Conservation (phyloP, 2,888 invertebrate genomes). For the Nymphalis polychloros region DNA sequence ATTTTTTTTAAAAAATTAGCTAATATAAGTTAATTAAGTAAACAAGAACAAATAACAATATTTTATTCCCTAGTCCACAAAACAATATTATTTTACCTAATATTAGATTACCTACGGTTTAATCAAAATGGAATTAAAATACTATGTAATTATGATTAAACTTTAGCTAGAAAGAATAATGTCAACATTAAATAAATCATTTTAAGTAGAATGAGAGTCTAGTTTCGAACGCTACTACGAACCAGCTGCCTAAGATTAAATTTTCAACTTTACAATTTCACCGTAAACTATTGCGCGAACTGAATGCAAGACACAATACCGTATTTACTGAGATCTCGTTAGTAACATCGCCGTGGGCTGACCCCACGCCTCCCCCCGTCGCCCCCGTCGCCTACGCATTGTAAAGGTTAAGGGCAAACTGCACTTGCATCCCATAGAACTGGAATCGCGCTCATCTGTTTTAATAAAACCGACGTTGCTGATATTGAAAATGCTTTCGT, state of each 20-base stretch:
- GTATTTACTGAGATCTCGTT: constrained; percentile 68
- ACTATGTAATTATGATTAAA: constrained; percentile 14
- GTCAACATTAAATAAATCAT: constrained; percentile 18
- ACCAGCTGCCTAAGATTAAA: constrained; percentile 29
- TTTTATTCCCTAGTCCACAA: no score
- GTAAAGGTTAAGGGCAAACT: constrained; percentile 67
- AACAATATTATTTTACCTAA: no score
- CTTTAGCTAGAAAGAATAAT: constrained; percentile 19
- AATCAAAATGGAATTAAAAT: no score
- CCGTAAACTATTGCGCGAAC: constrained; percentile 48
- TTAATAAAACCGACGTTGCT: constrained; percentile 18
- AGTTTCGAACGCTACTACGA: constrained; percentile 21
- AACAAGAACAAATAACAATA: no score
- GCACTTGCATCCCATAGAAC: constrained; percentile 30
- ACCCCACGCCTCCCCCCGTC: constrained; percentile 35
- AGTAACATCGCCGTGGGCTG: constrained; percentile 58
- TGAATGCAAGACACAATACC: constrained; percentile 58
- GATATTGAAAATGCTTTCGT: constrained; percentile 6
- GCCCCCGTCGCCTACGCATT: constrained; percentile 50
- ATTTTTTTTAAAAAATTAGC: no score
- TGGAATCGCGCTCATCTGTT: constrained; percentile 19
- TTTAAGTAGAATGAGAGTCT: constrained; percentile 22
- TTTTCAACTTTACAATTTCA: constrained; percentile 39
- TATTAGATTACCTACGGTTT: no score
- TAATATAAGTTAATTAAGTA: no score